These are phyloP conservation scores for Junonia oenone DNA, from an alignment of 2,888 invertebrate genomes.

Conservation along the genomic window DNA sequence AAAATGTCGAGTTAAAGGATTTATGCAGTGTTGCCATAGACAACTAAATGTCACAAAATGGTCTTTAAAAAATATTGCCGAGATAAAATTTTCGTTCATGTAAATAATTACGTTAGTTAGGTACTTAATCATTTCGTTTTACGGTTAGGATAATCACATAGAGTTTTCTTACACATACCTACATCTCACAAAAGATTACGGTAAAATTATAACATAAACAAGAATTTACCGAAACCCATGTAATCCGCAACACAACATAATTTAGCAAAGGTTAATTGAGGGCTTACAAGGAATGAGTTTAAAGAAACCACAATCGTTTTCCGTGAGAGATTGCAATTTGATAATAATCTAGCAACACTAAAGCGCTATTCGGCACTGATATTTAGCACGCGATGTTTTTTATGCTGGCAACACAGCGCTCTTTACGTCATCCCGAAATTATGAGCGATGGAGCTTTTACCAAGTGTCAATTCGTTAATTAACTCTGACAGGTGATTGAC, in stretches of 20 bases:
- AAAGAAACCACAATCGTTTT: conserved; percentile 14
- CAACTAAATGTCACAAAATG: too few relatives aligned
- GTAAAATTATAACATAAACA: too few relatives aligned
- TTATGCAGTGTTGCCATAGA: too few relatives aligned
- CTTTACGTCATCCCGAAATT: background rate
- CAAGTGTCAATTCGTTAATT: background rate
- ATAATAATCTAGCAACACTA: conserved; percentile 19
- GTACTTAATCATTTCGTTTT: too few relatives aligned
- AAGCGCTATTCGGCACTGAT: conserved; percentile 14
- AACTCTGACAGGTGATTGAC: background rate
- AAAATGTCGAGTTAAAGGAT: too few relatives aligned
- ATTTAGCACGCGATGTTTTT: conserved; percentile 22
- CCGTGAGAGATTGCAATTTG: conserved; percentile 27
- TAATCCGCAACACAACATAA: background rate
- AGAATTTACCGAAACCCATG: background rate
- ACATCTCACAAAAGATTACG: too few relatives aligned
- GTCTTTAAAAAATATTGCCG: too few relatives aligned
- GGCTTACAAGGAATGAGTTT: conserved; percentile 11
- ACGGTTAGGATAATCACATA: too few relatives aligned
- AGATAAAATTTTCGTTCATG: too few relatives aligned
- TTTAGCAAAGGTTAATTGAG: conserved; percentile 9
- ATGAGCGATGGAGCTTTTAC: conserved; percentile 4
- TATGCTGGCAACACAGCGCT: conserved; percentile 7
- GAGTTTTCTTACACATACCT: too few relatives aligned
- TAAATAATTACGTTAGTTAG: too few relatives aligned